These are phyloP conservation scores for Allacma fusca DNA, from an alignment of 2,888 invertebrate genomes.

Conservation along the genomic window DNA sequence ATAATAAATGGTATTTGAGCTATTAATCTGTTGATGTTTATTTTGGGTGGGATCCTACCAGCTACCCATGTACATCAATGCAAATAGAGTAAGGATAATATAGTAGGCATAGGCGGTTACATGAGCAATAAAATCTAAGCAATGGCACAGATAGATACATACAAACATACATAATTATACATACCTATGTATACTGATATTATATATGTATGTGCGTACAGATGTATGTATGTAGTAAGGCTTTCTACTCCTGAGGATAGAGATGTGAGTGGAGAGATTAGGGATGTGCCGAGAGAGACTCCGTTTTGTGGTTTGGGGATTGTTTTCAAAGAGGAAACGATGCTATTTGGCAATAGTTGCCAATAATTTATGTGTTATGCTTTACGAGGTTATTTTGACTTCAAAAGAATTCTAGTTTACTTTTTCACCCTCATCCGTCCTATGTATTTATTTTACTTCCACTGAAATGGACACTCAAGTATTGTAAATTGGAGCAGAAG, in stretches of 20 bases:
- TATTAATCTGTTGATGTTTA: constrained; percentile 9
- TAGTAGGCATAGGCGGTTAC: no score
- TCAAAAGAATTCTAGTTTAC: constrained; percentile 13
- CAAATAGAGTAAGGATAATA: no score
- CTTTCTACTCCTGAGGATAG: no score
- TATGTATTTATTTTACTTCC: constrained; percentile 5
- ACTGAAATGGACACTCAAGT: no score
- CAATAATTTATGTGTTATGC: constrained; percentile 33
- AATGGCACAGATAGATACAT: no score
- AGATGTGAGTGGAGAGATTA: background rate
- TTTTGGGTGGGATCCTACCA: background rate
- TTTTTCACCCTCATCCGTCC: constrained; percentile 1
- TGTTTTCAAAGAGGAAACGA: constrained; percentile 23
- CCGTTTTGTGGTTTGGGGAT: background rate
- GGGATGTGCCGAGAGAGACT: constrained; percentile 4
- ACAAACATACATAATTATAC: no score
- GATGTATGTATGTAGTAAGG: no score
- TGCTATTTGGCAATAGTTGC: constrained; percentile 30
- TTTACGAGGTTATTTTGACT: constrained; percentile 31
- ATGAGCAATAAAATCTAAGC: no score
- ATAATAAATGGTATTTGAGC: background rate
- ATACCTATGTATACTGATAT: no score
- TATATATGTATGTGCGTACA: no score
- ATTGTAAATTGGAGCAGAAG: no score
- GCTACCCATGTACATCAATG: no score